These are phyloP conservation scores for Pristionchus pacificus DNA, from an alignment of 1,140 invertebrate species.

Conservation along the genomic window DNA sequence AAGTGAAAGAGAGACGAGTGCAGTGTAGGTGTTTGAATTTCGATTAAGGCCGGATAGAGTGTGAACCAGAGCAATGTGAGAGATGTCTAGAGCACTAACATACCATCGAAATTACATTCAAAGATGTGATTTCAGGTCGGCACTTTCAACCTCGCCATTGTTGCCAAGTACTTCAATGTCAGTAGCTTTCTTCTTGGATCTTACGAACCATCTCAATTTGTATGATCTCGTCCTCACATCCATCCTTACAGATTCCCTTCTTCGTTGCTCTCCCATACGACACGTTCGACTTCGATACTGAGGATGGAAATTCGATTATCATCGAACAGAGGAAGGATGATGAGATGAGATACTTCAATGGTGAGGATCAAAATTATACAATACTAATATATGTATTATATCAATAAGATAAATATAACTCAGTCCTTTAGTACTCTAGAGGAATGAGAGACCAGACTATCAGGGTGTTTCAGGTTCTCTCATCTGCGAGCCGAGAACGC, in stretches of 20 bases:
- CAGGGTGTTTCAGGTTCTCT: slow-evolving; percentile 25
- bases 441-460: slow-evolving; percentile 61
- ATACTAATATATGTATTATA: not conserved
- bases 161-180: slow-evolving; percentile 81
- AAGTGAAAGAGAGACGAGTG: no score
- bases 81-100: no score
- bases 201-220: not conserved
- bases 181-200: slow-evolving; percentile 88
- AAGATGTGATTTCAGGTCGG: slow-evolving; percentile 74
- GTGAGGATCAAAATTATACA: slow-evolving; percentile 59
- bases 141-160: slow-evolving; percentile 89
- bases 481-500: slow-evolving; percentile 68
- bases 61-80: no score
- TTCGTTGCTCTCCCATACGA: slow-evolving; percentile 69
- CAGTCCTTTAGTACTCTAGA: not conserved
- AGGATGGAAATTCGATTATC: slow-evolving; percentile 77
- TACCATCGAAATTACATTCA: not conserved
- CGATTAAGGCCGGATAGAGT: no score
- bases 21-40: no score
- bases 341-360: slow-evolving; percentile 84
- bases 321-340: slow-evolving; percentile 85
- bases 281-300: slow-evolving; percentile 78
- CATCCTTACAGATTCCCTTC: no score
- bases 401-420: not conserved
- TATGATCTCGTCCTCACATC: no score